Conservation (phyloP, 2,113 vertebrate genomes). For the Sander vitreus region DNA sequence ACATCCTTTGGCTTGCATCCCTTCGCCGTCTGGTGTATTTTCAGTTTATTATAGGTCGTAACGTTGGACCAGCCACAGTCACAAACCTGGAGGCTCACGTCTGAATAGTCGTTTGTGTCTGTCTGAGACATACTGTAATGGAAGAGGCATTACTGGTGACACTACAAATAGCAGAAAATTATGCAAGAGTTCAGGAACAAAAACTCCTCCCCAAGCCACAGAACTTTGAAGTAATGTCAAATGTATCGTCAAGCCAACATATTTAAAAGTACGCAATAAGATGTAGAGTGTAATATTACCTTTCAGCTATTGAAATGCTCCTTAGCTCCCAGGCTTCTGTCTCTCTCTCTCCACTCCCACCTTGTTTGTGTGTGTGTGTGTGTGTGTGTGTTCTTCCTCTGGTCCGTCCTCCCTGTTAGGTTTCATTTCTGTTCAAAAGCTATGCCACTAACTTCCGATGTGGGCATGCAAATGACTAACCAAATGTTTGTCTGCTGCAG, state of each 20-base stretch:
- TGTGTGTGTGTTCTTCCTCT: not conserved
- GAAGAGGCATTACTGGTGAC: too few species aligned
- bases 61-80: slow-evolving; percentile 54
- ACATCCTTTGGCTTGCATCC: slow-evolving; percentile 28
- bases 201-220: too few species aligned
- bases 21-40: slow-evolving; percentile 61
- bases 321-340: not conserved
- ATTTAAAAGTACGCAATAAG: not conserved
- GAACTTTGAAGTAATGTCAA: not conserved
- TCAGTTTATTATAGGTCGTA: slow-evolving; percentile 9
- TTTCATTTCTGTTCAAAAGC: slow-evolving; percentile 61
- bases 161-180: too few species aligned
- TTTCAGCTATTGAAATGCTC: not conserved
- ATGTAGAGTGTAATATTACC: slow-evolving; percentile 29
- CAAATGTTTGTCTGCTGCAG: slow-evolving; percentile 17
- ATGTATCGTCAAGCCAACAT: not conserved
- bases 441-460: not conserved
- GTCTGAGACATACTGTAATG: not conserved
- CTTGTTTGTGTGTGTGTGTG: not conserved
- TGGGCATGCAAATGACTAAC: slow-evolving; percentile 3
- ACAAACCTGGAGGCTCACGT: slow-evolving; percentile 37
- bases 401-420: slow-evolving; percentile 14
- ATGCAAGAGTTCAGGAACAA: too few species aligned
- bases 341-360: not conserved
- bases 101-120: not conserved